Evolutionary conservation across 2,888 invertebrate genomes (phyloP).

Genomic region (Dasypogon diadema): DNA sequence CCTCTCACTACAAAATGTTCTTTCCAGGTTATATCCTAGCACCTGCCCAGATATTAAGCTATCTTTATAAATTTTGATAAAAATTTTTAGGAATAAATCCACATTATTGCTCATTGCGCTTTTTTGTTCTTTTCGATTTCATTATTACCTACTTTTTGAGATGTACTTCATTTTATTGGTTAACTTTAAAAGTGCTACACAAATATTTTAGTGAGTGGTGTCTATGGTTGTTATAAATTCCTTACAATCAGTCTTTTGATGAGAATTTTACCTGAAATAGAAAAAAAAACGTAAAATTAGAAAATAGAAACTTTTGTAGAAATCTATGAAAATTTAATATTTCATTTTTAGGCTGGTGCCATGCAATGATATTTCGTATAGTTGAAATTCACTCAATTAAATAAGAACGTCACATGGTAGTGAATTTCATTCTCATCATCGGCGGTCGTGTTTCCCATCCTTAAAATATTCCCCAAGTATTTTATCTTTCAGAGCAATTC

Average conservation of each 20-base stretch:
- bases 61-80: constrained; percentile 20
- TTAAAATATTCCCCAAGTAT: too few species aligned
- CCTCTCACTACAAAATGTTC: background rate
- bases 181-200: background rate
- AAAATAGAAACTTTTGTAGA: background rate
- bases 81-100: constrained; percentile 39
- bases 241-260: constrained; percentile 46
- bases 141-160: constrained; percentile 17
- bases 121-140: background rate
- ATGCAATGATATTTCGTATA: too few species aligned
- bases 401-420: too few species aligned
- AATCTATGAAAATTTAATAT: background rate
- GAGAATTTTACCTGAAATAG: constrained; percentile 41
- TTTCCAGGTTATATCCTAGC: background rate
- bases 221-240: constrained; percentile 29
- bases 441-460: too few species aligned
- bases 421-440: too few species aligned
- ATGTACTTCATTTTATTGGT: constrained; percentile 17
- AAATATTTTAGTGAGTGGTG: constrained; percentile 8
- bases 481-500: too few species aligned
- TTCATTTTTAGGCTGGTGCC: background rate
- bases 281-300: background rate
- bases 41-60: constrained; percentile 21
- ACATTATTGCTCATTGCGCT: constrained; percentile 18
- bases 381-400: too few species aligned